These are phyloP conservation scores for Lepisosteus oculatus DNA, from an alignment of 2,113 vertebrate species.

Conservation along the genomic window DNA sequence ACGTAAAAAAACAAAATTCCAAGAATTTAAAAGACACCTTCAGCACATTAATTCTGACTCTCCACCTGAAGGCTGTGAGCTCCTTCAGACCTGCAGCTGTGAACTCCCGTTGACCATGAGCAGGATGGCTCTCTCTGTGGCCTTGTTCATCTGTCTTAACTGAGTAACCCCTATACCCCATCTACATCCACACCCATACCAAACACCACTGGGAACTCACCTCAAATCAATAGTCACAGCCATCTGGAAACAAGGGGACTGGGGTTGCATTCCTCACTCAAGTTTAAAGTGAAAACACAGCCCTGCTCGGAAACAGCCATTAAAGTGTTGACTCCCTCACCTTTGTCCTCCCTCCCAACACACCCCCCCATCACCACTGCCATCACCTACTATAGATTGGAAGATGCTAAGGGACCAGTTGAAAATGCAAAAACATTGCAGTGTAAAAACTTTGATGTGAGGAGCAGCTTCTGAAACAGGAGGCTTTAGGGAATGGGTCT, in stretches of 20 bases:
- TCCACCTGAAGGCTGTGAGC: too few relatives aligned
- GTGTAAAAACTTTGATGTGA: constrained; percentile 41
- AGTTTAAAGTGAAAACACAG: constrained; percentile 64
- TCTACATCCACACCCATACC: too few relatives aligned
- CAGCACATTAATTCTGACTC: too few relatives aligned
- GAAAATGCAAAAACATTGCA: constrained; percentile 54
- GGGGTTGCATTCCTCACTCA: constrained; percentile 60
- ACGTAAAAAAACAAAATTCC: too few relatives aligned
- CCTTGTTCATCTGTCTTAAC: too few relatives aligned
- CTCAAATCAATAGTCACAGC: too few relatives aligned
- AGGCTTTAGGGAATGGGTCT: constrained; percentile 9
- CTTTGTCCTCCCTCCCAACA: not conserved
- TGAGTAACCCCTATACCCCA: too few relatives aligned
- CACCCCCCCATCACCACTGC: not conserved
- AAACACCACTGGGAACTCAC: too few relatives aligned
- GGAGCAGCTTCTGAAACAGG: constrained; percentile 48
- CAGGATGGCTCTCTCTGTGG: too few relatives aligned
- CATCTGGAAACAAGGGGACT: constrained; percentile 8
- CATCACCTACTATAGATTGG: constrained; percentile 38
- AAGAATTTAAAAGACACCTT: too few relatives aligned
- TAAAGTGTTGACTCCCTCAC: constrained; percentile 28
- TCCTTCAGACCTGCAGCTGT: too few relatives aligned
- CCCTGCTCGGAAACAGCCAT: constrained; percentile 44
- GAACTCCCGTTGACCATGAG: too few relatives aligned
- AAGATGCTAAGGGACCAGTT: constrained; percentile 49